phyloP scores from a whole-genome alignment of 2,113 vertebrate species.

The Riparia riparia region DNA sequence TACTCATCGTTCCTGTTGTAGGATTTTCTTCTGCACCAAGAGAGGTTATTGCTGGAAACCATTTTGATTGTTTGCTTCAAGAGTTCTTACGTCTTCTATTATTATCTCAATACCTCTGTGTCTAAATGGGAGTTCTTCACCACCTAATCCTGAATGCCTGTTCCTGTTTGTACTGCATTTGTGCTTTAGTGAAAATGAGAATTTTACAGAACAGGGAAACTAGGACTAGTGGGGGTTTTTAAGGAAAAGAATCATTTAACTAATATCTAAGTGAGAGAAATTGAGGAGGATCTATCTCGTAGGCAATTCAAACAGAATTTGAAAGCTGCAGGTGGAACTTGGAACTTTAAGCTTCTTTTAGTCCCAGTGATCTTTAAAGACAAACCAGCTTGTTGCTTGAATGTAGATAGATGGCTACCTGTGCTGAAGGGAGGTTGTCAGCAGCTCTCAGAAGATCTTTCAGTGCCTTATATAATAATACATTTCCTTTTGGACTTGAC shows the following conservation, averaged over 20 bases:
- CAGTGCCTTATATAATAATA: not conserved
- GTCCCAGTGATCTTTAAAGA: not conserved
- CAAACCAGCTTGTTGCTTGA: not conserved
- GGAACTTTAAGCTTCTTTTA: not conserved
- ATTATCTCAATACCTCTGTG: not conserved
- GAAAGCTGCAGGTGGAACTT: not conserved
- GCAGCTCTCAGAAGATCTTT: not conserved
- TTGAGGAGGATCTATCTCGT: not conserved
- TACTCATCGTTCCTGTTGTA: not conserved
- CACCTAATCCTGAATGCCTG: not conserved
- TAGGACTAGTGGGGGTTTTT: fast-evolving
- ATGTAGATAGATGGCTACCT: not conserved
- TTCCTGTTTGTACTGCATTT: not conserved
- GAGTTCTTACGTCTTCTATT: not conserved
- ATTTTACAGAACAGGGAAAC: not conserved
- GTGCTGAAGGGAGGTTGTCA: not conserved
- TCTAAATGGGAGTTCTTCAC: not conserved
- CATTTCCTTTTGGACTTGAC: not conserved
- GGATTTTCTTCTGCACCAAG: not conserved
- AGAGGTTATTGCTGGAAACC: not conserved
- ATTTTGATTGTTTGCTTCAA: not conserved
- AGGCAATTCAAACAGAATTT: not conserved
- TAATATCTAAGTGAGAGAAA: not conserved
- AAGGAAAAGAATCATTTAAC: not conserved
- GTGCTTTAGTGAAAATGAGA: not conserved